Evolutionary conservation across 2,113 vertebrate genomes (phyloP).

Genomic region (Isurus oxyrinchus): DNA sequence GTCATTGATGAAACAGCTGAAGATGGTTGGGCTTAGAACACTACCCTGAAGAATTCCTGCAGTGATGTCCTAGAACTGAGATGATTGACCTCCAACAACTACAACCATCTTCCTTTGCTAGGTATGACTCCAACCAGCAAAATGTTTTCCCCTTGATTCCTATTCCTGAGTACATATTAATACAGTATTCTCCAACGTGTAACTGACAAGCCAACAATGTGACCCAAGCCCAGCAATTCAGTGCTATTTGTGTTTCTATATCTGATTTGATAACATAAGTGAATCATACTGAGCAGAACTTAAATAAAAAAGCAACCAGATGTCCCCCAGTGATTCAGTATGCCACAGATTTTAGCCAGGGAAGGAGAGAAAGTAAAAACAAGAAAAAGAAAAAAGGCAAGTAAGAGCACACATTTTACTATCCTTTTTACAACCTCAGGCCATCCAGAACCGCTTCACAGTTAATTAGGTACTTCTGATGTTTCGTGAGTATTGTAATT

Average conservation of each 20-base stretch:
- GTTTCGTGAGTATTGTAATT: not conserved
- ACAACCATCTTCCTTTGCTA: too few relatives aligned
- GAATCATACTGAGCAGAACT: not conserved
- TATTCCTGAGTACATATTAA: not conserved
- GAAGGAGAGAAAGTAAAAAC: not conserved
- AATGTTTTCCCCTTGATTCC: too few relatives aligned
- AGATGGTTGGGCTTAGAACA: too few relatives aligned
- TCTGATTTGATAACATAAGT: not conserved
- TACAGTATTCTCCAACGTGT: not conserved
- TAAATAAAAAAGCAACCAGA: not conserved
- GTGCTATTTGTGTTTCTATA: not conserved
- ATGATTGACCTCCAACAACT: too few relatives aligned
- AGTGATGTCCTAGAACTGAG: too few relatives aligned
- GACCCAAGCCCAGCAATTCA: not conserved
- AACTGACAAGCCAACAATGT: not conserved
- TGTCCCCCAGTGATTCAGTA: not conserved
- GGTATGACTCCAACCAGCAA: too few relatives aligned
- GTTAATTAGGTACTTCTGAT: not conserved
- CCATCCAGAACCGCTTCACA: not conserved
- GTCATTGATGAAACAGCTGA: too few relatives aligned
- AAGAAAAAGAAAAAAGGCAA: not conserved
- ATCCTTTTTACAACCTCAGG: not conserved
- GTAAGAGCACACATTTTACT: not conserved
- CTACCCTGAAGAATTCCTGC: too few relatives aligned
- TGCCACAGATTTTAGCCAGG: not conserved